These are phyloP conservation scores for Trichogramma evanescens DNA, from an alignment of 2,888 invertebrate genomes.

Conservation along the genomic window DNA sequence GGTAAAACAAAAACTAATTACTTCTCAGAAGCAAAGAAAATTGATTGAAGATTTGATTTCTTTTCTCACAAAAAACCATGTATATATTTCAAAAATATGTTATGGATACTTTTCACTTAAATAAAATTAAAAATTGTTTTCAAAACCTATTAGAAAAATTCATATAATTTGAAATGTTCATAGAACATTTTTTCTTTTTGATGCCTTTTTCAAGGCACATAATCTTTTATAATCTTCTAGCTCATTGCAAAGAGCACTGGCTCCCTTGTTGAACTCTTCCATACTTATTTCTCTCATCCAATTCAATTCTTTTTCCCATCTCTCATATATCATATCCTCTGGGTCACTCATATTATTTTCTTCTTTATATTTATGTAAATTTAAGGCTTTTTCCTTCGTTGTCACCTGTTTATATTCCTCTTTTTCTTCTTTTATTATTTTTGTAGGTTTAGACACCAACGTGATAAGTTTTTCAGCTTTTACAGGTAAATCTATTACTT, in stretches of 20 bases:
- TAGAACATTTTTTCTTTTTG: conserved; percentile 11
- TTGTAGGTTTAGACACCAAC: not conserved
- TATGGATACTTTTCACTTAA: conserved; percentile 4
- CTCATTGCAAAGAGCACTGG: conserved; percentile 15
- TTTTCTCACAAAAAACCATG: not conserved
- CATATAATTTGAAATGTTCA: conserved; percentile 5
- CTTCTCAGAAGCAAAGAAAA: not conserved
- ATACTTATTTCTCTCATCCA: conserved; percentile 18
- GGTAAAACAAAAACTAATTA: not conserved
- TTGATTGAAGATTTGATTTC: not conserved
- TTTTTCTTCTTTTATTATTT: conserved; percentile 9
- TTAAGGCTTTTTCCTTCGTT: not conserved
- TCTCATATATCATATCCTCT: not conserved
- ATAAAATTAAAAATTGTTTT: conserved; percentile 4
- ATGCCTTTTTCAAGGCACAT: conserved; percentile 7
- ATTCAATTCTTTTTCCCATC: conserved; percentile 4
- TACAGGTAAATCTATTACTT: not conserved
- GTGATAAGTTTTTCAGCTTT: not conserved
- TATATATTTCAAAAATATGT: not conserved
- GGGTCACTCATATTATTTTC: not conserved
- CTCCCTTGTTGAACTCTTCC: conserved; percentile 18
- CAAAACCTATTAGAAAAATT: conserved; percentile 3
- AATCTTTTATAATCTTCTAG: conserved; percentile 15
- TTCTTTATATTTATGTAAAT: not conserved
- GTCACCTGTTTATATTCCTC: not conserved